Conservation (phyloP, 2,113 vertebrate species). For the Phyllostomus discolor region DNA sequence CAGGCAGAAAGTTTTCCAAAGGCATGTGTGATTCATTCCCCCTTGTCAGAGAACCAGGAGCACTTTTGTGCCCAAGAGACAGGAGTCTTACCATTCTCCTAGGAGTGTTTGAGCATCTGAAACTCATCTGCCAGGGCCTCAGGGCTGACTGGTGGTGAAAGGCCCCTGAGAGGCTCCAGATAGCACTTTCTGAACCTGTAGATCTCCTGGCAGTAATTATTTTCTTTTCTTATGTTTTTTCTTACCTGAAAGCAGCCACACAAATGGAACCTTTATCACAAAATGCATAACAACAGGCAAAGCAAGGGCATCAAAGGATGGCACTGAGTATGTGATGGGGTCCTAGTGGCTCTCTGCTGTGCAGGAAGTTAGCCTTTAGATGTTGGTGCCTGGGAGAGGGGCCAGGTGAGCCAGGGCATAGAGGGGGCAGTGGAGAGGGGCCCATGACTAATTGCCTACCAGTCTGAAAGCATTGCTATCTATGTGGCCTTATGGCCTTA, state of each 20-base stretch:
- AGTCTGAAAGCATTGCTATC: not conserved
- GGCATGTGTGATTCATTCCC: not conserved
- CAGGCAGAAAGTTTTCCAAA: not conserved
- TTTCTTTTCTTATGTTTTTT: not conserved
- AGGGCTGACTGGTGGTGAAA: fast-evolving
- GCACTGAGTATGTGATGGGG: fast-evolving
- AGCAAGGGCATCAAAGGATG: not conserved
- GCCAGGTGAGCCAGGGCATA: not conserved
- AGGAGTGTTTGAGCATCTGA: fast-evolving
- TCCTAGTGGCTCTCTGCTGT: not conserved
- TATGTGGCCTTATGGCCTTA: not conserved
- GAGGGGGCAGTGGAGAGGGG: fast-evolving
- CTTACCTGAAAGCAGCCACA: not conserved
- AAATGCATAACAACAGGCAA: not conserved
- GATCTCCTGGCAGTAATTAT: not conserved
- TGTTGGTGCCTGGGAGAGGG: not conserved
- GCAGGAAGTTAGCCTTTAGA: not conserved
- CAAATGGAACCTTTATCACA: not conserved
- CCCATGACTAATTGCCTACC: not conserved
- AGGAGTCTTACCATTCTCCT: fast-evolving
- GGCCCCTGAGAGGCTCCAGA: not conserved
- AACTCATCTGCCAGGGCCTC: not conserved
- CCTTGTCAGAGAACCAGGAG: not conserved
- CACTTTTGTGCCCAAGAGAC: not conserved
- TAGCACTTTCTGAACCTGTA: not conserved